phyloP scores from a whole-genome alignment of 2,797 vertebrate genomes.

The Gymnocypris eckloni region DNA sequence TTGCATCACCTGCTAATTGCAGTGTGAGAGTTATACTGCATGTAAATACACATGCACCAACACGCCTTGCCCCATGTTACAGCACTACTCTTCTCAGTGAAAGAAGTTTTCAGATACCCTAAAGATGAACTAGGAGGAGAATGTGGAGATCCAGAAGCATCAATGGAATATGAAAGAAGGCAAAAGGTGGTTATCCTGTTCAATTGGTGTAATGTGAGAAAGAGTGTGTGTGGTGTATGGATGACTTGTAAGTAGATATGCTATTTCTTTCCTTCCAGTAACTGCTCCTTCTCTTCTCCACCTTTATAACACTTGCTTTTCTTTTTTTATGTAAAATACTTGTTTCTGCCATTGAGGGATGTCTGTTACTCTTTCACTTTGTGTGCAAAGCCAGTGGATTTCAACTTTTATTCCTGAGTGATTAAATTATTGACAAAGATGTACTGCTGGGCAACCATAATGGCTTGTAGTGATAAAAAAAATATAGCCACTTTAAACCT shows the following conservation, averaged over 20 bases:
- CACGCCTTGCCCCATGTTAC: conserved; percentile 35
- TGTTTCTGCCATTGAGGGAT: conserved; percentile 34
- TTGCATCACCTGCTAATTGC: conserved; percentile 22
- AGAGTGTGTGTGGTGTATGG: conserved; percentile 27
- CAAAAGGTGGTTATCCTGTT: conserved; percentile 67
- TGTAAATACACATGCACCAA: conserved; percentile 49
- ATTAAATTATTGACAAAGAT: conserved; percentile 37
- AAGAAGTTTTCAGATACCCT: conserved; percentile 35
- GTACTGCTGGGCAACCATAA: conserved; percentile 21
- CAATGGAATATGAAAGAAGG: conserved; percentile 51
- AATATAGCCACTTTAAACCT: conserved; percentile 3
- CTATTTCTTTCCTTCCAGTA: conserved; percentile 38
- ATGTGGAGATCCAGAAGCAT: conserved; percentile 35
- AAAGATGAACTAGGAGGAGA: conserved; percentile 41
- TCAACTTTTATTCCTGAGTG: conserved; percentile 23
- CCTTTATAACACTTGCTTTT: conserved; percentile 48
- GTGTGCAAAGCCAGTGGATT: conserved; percentile 21
- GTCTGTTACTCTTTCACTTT: conserved; percentile 24
- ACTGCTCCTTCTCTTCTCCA: conserved; percentile 28
- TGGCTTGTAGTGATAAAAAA: conserved; percentile 14
- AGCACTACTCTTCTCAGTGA: conserved; percentile 15
- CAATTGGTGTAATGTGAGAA: conserved; percentile 38
- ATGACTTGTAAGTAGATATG: conserved; percentile 53
- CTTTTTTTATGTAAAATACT: conserved; percentile 37
- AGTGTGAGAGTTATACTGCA: conserved; percentile 45